phyloP scores from a whole-genome alignment of 2,797 vertebrate species.

The Thamnophis elegans region DNA sequence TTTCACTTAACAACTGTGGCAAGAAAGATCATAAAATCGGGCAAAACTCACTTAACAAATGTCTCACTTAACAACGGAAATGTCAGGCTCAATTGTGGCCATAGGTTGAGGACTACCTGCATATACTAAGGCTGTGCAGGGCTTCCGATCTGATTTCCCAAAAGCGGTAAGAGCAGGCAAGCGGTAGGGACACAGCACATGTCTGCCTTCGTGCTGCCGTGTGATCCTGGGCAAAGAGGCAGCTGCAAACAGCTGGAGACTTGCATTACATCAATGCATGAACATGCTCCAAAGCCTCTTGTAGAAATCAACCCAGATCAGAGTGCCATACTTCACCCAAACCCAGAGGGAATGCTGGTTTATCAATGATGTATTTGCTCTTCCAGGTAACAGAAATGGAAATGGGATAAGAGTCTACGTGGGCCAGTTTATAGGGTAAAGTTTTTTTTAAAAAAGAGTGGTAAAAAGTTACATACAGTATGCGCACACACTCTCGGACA shows the following conservation, averaged over 20 bases:
- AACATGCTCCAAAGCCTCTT: background rate
- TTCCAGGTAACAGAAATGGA: background rate
- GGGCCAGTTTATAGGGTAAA: background rate
- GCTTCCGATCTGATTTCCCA: background rate
- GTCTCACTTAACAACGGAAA: background rate
- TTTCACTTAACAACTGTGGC: too few species aligned
- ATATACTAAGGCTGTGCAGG: background rate
- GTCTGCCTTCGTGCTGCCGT: background rate
- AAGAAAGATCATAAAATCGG: background rate
- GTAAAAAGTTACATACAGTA: background rate
- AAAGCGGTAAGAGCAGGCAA: background rate
- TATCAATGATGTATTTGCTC: background rate
- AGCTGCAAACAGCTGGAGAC: background rate
- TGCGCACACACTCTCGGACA: too few species aligned
- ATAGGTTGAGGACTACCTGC: background rate
- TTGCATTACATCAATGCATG: background rate
- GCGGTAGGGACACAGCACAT: background rate
- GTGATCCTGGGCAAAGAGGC: background rate
- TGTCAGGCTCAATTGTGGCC: too few species aligned
- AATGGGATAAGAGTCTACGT: background rate
- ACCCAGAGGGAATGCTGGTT: background rate
- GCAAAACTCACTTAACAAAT: background rate
- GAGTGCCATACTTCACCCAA: background rate
- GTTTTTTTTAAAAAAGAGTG: background rate
- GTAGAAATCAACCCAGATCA: background rate